These are phyloP conservation scores for Chironomus tentans DNA, from an alignment of 2,888 invertebrate species.

Conservation along the genomic window DNA sequence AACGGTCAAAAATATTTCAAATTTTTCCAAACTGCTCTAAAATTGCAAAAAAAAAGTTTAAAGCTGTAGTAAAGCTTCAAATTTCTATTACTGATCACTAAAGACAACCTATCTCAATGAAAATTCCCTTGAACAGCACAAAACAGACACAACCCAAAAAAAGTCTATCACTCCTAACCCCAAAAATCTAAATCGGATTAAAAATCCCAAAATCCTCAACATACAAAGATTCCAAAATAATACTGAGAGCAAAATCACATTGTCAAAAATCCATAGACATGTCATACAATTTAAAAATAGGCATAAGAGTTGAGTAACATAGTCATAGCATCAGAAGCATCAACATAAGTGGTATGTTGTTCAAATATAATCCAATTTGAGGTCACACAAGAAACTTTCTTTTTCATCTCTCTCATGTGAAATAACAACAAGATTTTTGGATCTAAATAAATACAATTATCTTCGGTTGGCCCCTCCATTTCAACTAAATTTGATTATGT, in stretches of 20 bases:
- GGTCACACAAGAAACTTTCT: background rate
- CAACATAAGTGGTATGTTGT: background rate
- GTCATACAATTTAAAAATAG: background rate
- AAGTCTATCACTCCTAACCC: background rate
- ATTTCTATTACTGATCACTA: too few relatives aligned
- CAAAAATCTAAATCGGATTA: background rate
- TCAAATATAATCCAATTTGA: background rate
- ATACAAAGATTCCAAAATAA: background rate
- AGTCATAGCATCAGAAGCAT: background rate
- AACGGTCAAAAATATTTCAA: too few relatives aligned
- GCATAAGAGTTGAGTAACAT: background rate
- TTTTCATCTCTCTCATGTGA: background rate
- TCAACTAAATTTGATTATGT: background rate
- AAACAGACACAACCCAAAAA: too few relatives aligned
- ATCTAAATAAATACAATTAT: constrained; percentile 18
- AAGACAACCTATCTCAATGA: too few relatives aligned
- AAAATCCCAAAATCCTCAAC: background rate
- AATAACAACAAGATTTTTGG: background rate
- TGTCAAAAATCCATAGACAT: background rate
- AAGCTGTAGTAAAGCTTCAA: too few relatives aligned
- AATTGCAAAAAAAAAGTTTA: too few relatives aligned
- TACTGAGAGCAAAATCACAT: background rate
- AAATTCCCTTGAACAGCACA: too few relatives aligned
- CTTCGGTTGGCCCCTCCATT: background rate
- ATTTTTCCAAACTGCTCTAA: too few relatives aligned